A percentile compares a stretch with the other conserved stretches of the same genome.
Evolutionary conservation across 1,140 invertebrate species (phyloP).

Genomic region (Brachionus manjavacas): DNA sequence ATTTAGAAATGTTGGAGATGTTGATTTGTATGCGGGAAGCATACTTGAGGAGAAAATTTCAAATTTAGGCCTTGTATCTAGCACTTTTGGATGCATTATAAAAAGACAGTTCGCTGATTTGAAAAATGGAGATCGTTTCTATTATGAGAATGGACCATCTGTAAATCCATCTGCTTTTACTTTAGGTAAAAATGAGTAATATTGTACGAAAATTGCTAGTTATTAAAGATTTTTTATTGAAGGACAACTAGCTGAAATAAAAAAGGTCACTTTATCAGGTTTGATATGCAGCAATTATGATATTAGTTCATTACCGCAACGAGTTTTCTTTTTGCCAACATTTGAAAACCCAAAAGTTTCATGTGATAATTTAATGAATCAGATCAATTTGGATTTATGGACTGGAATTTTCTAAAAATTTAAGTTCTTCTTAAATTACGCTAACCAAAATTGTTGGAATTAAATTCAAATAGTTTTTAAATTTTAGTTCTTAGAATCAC

Average conservation of each 20-base stretch:
- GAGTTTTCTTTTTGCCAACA: not conserved
- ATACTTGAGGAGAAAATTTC: constrained; percentile 81
- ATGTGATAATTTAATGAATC: not conserved
- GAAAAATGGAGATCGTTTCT: constrained; percentile 85
- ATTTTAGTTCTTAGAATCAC: too few relatives aligned
- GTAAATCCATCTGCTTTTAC: constrained; percentile 6
- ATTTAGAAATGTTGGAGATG: constrained; percentile 40
- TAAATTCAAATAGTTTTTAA: too few relatives aligned
- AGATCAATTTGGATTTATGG: constrained; percentile 7
- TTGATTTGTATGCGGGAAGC: constrained; percentile 56
- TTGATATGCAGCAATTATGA: constrained; percentile 37
- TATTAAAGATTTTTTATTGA: too few relatives aligned
- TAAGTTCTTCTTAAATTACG: too few relatives aligned
- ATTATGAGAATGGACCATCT: constrained; percentile 69
- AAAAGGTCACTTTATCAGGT: not conserved
- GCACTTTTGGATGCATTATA: constrained; percentile 87
- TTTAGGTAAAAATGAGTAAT: not conserved
- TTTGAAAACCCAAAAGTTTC: not conserved
- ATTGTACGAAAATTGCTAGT: not conserved
- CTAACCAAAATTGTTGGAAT: too few relatives aligned
- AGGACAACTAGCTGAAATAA: constrained; percentile 35
- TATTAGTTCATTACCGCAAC: not conserved
- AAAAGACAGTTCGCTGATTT: constrained; percentile 84
- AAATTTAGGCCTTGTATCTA: constrained; percentile 71
- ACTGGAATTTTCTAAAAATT: not conserved